phyloP scores from a whole-genome alignment of 2,888 invertebrate species.

The Colostygia pectinataria region DNA sequence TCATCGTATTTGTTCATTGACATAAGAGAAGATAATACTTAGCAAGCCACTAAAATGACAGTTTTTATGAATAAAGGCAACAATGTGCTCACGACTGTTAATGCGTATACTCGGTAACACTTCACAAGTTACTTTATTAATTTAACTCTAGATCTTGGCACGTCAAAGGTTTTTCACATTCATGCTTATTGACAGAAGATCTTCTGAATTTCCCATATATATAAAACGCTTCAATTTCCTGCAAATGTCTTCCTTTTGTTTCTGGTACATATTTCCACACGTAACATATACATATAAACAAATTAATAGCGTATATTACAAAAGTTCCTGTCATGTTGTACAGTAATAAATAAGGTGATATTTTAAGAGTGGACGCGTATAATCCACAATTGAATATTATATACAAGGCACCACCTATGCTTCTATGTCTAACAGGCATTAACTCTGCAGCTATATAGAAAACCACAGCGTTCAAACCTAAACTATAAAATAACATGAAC shows the following conservation, averaged over 20 bases:
- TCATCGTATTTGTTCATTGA: too few relatives aligned
- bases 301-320: conserved; percentile 17
- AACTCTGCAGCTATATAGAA: conserved; percentile 24
- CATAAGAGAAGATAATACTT: too few relatives aligned
- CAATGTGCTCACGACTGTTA: too few relatives aligned
- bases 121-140: too few relatives aligned
- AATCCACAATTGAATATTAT: conserved; percentile 22
- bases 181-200: too few relatives aligned
- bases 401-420: conserved; percentile 24
- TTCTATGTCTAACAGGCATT: conserved; percentile 31
- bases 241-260: conserved; percentile 30
- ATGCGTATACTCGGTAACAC: too few relatives aligned
- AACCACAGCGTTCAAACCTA: conserved; percentile 18
- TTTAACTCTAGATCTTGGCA: too few relatives aligned
- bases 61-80: too few relatives aligned
- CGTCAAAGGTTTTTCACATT: too few relatives aligned
- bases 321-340: conserved; percentile 24
- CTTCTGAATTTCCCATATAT: conserved; percentile 6
- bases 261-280: conserved; percentile 34
- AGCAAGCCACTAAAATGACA: too few relatives aligned
- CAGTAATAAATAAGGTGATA: conserved; percentile 24
- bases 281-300: conserved; percentile 17
- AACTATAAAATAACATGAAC: conserved; percentile 13
- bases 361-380: conserved; percentile 23
- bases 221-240: conserved; percentile 32